Base-by-base conservation (phyloP, 2,113 vertebrate genomes). In the Centropus bengalensis region DNA sequence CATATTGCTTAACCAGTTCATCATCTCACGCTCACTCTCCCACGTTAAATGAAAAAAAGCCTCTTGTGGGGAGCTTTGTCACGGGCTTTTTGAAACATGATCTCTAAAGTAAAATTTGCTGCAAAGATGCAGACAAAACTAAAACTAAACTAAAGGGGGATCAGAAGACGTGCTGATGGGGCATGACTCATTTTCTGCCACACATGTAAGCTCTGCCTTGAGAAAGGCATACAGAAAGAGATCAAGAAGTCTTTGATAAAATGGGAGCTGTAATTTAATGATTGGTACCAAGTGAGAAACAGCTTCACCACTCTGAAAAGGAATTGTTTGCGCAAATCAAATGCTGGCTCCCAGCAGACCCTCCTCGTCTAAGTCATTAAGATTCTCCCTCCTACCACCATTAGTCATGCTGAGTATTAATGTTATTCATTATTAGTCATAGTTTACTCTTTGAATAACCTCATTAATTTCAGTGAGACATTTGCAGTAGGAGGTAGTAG, bases 401-500 rank as follows among this genome's bases (percentile, higher is more conserved):
- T 96, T 96, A 96, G 73, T 97, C 96, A 97, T 9, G n/a, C 71
- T 95, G 88, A 96, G n/a, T 90, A 76, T 69, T 90, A 96, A 78
- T 88, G 52, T 95, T 96, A 95, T 95, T 97, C 93, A 84, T 78
- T 95, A 83, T 97, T 96, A 96, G 88, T 97, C 96, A 96, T 28
- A 40, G 79, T 84, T 91, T 91, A 84, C 32, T 93, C 82, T 88
- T 81, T 88, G 76, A 96, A 91, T 86, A 96, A 83, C 66, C 89
- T 89, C 73, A 91, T 96, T 97, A 91, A 96, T 91, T 95, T 93
- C 86, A 94, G 77, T 90, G 90, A 95, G 90, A 93, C 82, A 64
- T 78, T 67, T 84, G 76, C 83, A 94, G 91, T 88, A 91, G 87
- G 79, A 91, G 79, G 91, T 67, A 93, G 87, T 77, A 94, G 89